phyloP scores from a whole-genome alignment of 2,113 vertebrate species.

The Sphaerodactylus townsendi region DNA sequence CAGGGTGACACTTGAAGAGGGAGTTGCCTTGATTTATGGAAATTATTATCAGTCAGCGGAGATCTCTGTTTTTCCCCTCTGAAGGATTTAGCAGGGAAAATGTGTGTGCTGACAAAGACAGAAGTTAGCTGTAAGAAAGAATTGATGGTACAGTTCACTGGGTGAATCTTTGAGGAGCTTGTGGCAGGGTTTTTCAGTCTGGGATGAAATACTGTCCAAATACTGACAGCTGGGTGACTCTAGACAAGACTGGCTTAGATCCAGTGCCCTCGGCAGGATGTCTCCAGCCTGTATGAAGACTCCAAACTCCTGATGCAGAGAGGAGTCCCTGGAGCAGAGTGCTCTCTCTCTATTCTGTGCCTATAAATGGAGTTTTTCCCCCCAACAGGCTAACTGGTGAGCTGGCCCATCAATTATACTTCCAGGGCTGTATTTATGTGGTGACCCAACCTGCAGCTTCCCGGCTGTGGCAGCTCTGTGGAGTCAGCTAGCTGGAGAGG shows the following conservation, averaged over 20 bases:
- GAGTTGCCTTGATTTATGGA: slow-evolving; percentile 13
- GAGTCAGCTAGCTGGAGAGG: neutral
- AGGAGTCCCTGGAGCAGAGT: neutral
- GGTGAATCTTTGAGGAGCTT: neutral
- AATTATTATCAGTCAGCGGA: slow-evolving; percentile 16
- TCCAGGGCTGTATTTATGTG: neutral
- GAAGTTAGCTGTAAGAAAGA: neutral
- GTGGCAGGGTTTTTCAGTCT: neutral
- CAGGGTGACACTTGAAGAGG: neutral
- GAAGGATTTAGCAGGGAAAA: slow-evolving; percentile 9
- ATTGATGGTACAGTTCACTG: neutral
- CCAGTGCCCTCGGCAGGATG: neutral
- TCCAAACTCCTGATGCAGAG: neutral
- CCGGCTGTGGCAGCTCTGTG: neutral
- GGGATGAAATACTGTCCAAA: neutral
- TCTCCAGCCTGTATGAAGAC: neutral
- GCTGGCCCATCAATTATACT: neutral
- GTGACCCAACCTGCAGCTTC: neutral
- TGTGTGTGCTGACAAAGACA: neutral
- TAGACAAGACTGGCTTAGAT: neutral
- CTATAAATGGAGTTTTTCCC: neutral
- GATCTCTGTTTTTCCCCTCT: neutral
- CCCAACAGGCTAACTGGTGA: neutral
- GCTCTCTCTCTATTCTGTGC: neutral
- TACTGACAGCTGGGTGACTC: neutral